phyloP scores from a whole-genome alignment of 2,113 vertebrate genomes.

The Trinectes maculatus region DNA sequence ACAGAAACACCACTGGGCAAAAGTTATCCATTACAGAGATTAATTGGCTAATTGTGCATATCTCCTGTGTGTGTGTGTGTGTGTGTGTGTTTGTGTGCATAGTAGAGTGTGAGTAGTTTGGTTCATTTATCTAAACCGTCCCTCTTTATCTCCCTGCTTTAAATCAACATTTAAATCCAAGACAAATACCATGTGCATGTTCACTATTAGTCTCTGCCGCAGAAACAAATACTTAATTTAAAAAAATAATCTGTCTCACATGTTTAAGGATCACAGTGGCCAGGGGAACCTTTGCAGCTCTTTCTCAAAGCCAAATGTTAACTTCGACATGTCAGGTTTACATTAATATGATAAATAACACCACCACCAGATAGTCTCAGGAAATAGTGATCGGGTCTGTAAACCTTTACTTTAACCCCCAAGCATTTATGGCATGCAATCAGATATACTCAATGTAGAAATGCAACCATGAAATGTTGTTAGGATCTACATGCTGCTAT shows the following conservation, averaged over 20 bases:
- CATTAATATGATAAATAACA: neutral
- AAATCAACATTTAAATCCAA: conserved; percentile 25
- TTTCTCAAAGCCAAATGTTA: neutral
- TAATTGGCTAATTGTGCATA: conserved; percentile 25
- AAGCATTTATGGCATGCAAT: no score
- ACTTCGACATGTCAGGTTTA: neutral
- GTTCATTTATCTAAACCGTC: conserved; percentile 6
- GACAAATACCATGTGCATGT: conserved; percentile 9
- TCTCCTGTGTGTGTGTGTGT: neutral
- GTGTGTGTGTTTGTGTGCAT: conserved; percentile 6
- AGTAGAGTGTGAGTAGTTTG: neutral
- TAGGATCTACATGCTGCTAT: no score
- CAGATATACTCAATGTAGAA: no score
- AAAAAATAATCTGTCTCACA: conserved; percentile 3
- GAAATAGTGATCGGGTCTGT: neutral
- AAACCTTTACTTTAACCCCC: neutral
- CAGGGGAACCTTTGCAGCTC: conserved; percentile 7
- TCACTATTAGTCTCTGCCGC: conserved; percentile 5
- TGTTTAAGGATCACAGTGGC: neutral
- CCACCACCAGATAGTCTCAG: neutral
- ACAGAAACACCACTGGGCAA: conserved; percentile 23
- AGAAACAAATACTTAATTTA: conserved; percentile 19
- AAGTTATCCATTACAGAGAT: conserved; percentile 40
- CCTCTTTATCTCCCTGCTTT: neutral
- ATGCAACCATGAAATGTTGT: no score